phyloP scores from a whole-genome alignment of 2,888 invertebrate species.

The Trissoscelio sp. region DNA sequence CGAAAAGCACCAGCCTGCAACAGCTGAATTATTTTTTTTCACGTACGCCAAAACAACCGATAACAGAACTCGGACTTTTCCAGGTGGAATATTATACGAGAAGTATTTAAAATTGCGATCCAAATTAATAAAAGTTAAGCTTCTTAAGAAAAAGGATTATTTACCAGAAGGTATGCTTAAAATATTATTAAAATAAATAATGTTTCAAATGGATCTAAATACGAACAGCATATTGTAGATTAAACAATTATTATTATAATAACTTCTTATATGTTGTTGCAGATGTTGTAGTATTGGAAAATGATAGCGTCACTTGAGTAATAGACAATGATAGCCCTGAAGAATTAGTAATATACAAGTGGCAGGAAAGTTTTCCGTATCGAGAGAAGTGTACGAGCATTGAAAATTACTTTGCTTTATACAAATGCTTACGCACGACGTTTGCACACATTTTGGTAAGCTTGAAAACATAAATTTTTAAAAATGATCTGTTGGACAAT shows the following conservation, averaged over 20 bases:
- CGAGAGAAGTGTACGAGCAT: background rate
- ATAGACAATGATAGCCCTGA: slow-evolving; percentile 17
- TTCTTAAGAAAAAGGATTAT: slow-evolving; percentile 10
- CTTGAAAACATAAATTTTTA: background rate
- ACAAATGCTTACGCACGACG: slow-evolving; percentile 8
- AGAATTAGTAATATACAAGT: background rate
- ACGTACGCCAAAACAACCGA: background rate
- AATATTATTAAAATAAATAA: background rate
- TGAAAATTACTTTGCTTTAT: slow-evolving; percentile 3
- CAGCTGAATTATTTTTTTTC: slow-evolving; percentile 6
- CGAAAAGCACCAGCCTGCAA: background rate
- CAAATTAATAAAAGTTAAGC: slow-evolving; percentile 14
- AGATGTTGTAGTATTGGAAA: background rate
- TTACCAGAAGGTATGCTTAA: slow-evolving; percentile 3
- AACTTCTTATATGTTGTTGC: background rate
- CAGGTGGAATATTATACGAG: slow-evolving; percentile 3
- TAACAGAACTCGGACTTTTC: background rate
- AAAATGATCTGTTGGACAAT: background rate
- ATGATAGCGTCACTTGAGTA: background rate
- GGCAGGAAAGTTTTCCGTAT: background rate
- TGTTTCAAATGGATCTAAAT: background rate
- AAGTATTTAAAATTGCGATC: slow-evolving; percentile 8
- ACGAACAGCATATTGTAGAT: too few relatives aligned
- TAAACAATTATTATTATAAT: too few relatives aligned
- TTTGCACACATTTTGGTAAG: slow-evolving; percentile 15